Percentiles rank a stretch among this genome's conserved stretches.
Conservation (phyloP, 2,113 vertebrate genomes). For the Thryonomys swinderianus region DNA sequence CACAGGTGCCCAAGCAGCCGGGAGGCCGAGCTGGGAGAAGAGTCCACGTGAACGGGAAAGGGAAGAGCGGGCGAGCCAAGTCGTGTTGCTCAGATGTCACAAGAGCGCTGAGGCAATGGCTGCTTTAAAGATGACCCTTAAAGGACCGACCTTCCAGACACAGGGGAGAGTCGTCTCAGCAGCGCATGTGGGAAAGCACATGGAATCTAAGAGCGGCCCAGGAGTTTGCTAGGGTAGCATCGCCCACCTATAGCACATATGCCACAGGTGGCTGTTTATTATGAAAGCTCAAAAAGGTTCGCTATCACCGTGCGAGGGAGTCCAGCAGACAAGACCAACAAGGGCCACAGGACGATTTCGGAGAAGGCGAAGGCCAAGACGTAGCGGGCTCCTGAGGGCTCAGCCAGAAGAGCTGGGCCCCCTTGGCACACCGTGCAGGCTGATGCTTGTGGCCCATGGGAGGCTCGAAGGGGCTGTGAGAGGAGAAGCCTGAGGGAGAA, state of each 20-base stretch:
- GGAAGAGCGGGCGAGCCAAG: neutral
- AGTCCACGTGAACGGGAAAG: neutral
- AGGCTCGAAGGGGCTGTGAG: neutral
- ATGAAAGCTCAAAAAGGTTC: neutral
- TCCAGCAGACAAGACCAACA: neutral
- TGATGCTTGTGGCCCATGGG: neutral
- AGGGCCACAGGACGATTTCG: neutral
- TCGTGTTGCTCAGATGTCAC: neutral
- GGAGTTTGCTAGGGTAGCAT: neutral
- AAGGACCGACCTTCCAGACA: neutral
- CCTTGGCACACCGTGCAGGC: neutral
- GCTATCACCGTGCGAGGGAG: neutral
- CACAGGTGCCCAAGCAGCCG: neutral
- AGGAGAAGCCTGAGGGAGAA: neutral
- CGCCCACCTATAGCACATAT: neutral
- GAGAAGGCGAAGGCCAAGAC: neutral
- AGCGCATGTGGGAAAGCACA: neutral
- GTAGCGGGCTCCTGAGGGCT: neutral
- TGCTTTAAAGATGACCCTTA: neutral
- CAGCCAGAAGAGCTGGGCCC: neutral
- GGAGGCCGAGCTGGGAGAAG: neutral
- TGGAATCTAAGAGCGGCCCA: neutral
- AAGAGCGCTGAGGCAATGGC: neutral
- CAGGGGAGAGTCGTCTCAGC: neutral
- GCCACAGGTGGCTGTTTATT: neutral